Conservation (phyloP, 2,888 invertebrate genomes). For the Pseudanteris insignis region DNA sequence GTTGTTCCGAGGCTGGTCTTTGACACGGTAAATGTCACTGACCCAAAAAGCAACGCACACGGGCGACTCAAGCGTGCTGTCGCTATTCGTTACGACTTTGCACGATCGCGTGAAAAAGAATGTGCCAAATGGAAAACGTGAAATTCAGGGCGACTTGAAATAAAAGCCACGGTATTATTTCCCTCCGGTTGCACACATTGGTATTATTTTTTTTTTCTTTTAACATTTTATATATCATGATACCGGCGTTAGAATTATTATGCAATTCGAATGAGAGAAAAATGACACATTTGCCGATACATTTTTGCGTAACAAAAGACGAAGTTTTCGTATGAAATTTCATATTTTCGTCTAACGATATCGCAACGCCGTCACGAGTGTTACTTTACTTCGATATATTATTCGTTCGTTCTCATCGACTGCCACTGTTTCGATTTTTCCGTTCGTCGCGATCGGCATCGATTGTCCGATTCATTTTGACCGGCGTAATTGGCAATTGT, state of each 20-base stretch:
- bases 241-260: not conserved
- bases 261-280: too few relatives aligned
- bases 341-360: slow-evolving; percentile 10
- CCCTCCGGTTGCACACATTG: not conserved
- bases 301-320: slow-evolving; percentile 17
- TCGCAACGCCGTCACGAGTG: slow-evolving; percentile 1
- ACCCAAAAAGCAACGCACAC: slow-evolving; percentile 37
- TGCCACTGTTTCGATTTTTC: too few relatives aligned
- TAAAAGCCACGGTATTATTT: slow-evolving; percentile 15
- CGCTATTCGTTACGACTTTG: slow-evolving; percentile 7
- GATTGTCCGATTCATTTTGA: not conserved
- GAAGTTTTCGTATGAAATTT: slow-evolving; percentile 21
- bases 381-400: not conserved
- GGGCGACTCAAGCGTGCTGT: slow-evolving; percentile 31
- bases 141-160: slow-evolving; percentile 1
- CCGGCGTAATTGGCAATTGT: slow-evolving; percentile 1
- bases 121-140: slow-evolving; percentile 25
- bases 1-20: too few relatives aligned
- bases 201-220: not conserved
- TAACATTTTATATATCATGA: slow-evolving; percentile 1
- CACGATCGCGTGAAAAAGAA: slow-evolving; percentile 23
- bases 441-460: too few relatives aligned
- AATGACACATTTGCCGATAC: not conserved
- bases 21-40: slow-evolving; percentile 27
- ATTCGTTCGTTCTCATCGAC: not conserved